Evolutionary conservation across 2,113 vertebrate species (phyloP).

Genomic region (Lichenostomus cassidix): DNA sequence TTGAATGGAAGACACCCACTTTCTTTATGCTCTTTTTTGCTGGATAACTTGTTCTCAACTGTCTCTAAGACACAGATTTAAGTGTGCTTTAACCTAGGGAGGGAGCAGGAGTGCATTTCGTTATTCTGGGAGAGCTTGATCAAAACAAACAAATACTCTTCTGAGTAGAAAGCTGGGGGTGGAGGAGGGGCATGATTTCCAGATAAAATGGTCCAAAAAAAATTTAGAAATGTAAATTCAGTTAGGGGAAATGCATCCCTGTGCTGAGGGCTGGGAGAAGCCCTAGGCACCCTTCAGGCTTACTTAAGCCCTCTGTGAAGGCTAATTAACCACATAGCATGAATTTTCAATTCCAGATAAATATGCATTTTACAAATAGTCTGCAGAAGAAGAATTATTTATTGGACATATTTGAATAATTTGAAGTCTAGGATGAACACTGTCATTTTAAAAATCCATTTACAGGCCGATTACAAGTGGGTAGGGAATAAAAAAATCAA

Average conservation of each 20-base stretch:
- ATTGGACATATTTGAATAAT: background rate
- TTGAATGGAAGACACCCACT: background rate
- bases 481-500: background rate
- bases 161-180: background rate
- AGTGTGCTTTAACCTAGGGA: background rate
- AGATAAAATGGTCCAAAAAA: background rate
- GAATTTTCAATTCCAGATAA: constrained; percentile 28
- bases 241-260: background rate
- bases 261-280: background rate
- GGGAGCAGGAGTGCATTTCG: background rate
- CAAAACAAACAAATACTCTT: background rate
- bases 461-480: background rate
- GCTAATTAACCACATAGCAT: constrained; percentile 21
- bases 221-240: constrained; percentile 29
- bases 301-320: background rate
- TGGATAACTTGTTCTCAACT: background rate
- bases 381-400: constrained; percentile 13
- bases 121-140: background rate
- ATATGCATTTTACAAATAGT: constrained; percentile 20
- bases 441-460: background rate
- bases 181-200: background rate
- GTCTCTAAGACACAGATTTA: background rate
- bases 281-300: constrained; percentile 2
- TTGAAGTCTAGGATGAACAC: background rate
- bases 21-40: background rate